Evolutionary conservation across 2,888 invertebrate species (phyloP), one percentile per base, ranked within the genome.

Genomic region (Lepidocyrtinus sp.): DNA sequence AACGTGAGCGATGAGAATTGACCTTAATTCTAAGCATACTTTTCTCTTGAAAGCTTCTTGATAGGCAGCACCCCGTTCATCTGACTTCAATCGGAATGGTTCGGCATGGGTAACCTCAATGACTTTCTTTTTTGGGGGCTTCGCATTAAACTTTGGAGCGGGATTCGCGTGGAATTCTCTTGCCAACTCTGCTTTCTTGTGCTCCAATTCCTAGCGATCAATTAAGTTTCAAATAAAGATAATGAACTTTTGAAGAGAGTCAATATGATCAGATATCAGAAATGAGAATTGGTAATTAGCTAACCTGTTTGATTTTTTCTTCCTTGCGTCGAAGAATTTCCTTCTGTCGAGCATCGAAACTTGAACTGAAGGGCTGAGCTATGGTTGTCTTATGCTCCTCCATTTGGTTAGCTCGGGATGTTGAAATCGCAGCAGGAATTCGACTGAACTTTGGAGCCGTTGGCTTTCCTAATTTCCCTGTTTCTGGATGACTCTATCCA

Each of bases 121-220:
- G 0, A 84, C 75, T 59, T 87, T 86, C 82, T 88, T 88, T 3
- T 86, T 83, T 0, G 89, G 89, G 46, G 89, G 82, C 85, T 89
- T 82, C 76, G 89, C 88, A 88, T 91, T 87, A 86, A 91, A 86
- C 88, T 90, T 85, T 0, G 94, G 94, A 15, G 92, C 87, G 0
- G 93, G 93, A 68, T 92, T 92, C 0, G 94, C 94, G 88, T 93
- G 93, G 87, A 95, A 95, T 84, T 91, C 91, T 0, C 91, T 89
- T 0, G 91, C 90, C 87, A 92, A 91, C 85, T 91, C 92, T 81
- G 90, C 90, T 80, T 92, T 91, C 82, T 93, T 92, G 21, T 92
- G 87, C 77, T 90, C 89, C 2, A 64, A n/a, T 5, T 27, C 12
- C 17, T 26, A 36, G 12, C 5, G 12, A 7, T 36, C 5, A 36